Conservation (phyloP, 2,113 vertebrate genomes). For the Megaceryle torquata region DNA sequence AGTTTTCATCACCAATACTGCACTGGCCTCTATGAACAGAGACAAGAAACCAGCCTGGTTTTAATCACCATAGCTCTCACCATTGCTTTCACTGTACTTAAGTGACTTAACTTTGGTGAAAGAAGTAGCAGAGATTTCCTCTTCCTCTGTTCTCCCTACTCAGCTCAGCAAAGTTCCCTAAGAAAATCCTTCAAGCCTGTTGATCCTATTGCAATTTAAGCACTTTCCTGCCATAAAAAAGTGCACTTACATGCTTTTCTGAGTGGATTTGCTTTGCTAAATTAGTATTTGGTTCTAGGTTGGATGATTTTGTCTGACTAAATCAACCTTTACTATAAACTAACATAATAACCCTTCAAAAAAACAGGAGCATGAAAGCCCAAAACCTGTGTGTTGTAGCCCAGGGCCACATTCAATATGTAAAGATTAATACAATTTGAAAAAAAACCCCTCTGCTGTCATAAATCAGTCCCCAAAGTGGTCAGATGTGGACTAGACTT, state of each 20-base stretch:
- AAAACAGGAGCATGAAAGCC: background rate
- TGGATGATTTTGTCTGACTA: slow-evolving; percentile 10
- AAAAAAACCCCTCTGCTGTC: background rate
- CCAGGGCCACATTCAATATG: background rate
- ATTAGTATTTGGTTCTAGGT: background rate
- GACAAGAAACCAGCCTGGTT: background rate
- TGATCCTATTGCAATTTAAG: background rate
- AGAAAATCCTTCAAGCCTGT: background rate
- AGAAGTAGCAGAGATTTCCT: background rate
- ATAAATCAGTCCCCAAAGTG: slow-evolving; percentile 53
- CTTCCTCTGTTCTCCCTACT: background rate
- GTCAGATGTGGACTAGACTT: slow-evolving; percentile 46
- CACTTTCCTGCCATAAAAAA: background rate
- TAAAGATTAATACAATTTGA: slow-evolving; percentile 42
- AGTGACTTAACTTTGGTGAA: background rate
- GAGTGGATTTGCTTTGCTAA: background rate
- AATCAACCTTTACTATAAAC: slow-evolving; percentile 26
- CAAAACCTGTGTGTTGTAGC: background rate
- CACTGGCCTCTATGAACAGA: background rate
- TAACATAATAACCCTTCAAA: background rate
- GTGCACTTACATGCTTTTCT: background rate
- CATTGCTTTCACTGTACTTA: background rate
- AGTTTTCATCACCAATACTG: background rate
- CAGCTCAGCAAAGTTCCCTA: background rate
- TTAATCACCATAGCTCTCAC: background rate